Conservation (phyloP, 2,113 vertebrate genomes). For the Thamnophis sirtalis region DNA sequence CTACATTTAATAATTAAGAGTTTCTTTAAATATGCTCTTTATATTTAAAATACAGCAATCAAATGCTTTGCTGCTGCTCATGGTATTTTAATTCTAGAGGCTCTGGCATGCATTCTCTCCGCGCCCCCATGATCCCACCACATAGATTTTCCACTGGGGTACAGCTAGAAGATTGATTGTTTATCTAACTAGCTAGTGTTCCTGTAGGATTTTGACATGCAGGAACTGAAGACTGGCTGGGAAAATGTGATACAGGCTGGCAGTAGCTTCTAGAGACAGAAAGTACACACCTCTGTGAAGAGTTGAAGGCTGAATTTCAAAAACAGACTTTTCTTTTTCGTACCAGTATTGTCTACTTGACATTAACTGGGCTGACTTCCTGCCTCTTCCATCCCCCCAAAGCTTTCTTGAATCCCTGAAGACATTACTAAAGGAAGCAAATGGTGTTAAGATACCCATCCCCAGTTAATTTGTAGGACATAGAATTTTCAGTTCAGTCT, state of each 20-base stretch:
- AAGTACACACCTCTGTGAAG: constrained; percentile 36
- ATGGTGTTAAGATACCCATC: constrained; percentile 45
- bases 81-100: constrained; percentile 34
- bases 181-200: constrained; percentile 57
- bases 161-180: constrained; percentile 49
- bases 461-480: constrained; percentile 19
- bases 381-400: constrained; percentile 48
- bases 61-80: constrained; percentile 12
- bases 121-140: constrained; percentile 52
- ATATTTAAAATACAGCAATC: background rate
- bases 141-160: constrained; percentile 46
- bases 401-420: constrained; percentile 48
- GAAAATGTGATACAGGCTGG: constrained; percentile 24
- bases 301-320: constrained; percentile 47
- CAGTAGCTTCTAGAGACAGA: constrained; percentile 49
- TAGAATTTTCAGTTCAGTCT: constrained; percentile 47
- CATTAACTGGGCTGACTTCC: constrained; percentile 40
- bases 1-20: background rate
- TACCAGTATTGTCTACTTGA: background rate
- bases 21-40: background rate
- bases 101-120: constrained; percentile 22
- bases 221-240: constrained; percentile 28
- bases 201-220: constrained; percentile 47
- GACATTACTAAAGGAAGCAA: constrained; percentile 57
- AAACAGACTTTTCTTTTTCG: constrained; percentile 24